Evolutionary conservation across 2,113 vertebrate genomes (phyloP).

Genomic region (Cromileptes altivelis): DNA sequence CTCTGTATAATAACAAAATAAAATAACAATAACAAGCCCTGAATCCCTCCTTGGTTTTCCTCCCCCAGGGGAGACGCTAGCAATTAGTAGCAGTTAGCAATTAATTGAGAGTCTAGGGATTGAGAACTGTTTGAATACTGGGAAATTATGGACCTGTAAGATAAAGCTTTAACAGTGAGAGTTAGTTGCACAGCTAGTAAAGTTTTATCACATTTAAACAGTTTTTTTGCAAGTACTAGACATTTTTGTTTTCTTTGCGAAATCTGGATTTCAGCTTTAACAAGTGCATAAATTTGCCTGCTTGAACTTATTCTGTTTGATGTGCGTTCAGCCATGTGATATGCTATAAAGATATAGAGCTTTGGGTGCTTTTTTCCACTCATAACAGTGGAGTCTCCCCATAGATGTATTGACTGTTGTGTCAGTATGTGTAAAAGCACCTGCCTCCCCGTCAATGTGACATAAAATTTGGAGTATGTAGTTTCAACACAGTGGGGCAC

Average conservation of each 20-base stretch:
- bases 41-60: not conserved
- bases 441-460: not conserved
- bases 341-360: not conserved
- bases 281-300: not conserved
- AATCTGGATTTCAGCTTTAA: not conserved
- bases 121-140: not conserved
- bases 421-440: not conserved
- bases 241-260: not conserved
- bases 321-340: not conserved
- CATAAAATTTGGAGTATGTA: not conserved
- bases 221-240: not conserved
- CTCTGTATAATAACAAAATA: not conserved
- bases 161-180: not conserved
- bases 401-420: slow-evolving; percentile 6
- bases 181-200: not conserved
- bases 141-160: not conserved
- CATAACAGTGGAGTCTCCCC: not conserved
- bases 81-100: slow-evolving; percentile 7
- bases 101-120: not conserved
- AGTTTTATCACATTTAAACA: not conserved
- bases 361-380: not conserved
- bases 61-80: not conserved
- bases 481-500: not conserved
- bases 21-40: not conserved
- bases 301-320: not conserved